Base-by-base conservation (phyloP, 1,140 invertebrate species). In the Calephelis virginiensis region DNA sequence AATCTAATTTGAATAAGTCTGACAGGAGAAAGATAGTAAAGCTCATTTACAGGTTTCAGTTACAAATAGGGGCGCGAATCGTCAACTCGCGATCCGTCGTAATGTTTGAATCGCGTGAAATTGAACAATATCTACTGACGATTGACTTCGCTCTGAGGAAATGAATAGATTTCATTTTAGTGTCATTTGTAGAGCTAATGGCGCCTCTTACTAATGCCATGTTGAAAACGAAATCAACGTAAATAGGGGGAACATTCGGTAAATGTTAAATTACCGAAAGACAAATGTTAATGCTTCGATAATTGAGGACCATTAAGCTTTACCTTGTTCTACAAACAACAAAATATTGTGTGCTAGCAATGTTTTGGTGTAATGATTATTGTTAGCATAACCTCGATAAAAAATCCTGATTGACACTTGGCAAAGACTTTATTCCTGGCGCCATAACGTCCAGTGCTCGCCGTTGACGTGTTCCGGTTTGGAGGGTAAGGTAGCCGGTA, bases 81-180 rank as follows among this genome's bases (percentile, higher is more conserved):
- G 75, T 79, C 74, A 70, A 66, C 60, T 67, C 71, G 77, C 71
- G 74, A 74, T 70, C 75, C 59, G 49, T 70, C 64, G 68, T 90
- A 90, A 90, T 90, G 86, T 73, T 75, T 62, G 76, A 59, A 90
- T 90, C 84, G 88, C 88, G 88, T 90, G 88, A 84, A 88, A 81
- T 83, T 81, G 75, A 72, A 86, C 86, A 86, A 88, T 89, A 88
- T 86, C 77, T 56, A 56, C 50, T 73, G 81, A 63, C 84, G 84
- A 86, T 86, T 88, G 84, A 85, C 86, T 89, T 75, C 73, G 70
- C 75, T 81, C 75, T 71, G 80, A 83, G 83, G 87, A 88, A 90
- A 90, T 90, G 84, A 90, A 90, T 89, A 90, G 88, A 89, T 90
- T 90, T 90, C 85, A 88, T 89, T 90, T 90, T 85, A 83, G 86